Evolutionary conservation across 2,797 vertebrate species (phyloP).

Genomic region (Arrhamphus sclerolepis): DNA sequence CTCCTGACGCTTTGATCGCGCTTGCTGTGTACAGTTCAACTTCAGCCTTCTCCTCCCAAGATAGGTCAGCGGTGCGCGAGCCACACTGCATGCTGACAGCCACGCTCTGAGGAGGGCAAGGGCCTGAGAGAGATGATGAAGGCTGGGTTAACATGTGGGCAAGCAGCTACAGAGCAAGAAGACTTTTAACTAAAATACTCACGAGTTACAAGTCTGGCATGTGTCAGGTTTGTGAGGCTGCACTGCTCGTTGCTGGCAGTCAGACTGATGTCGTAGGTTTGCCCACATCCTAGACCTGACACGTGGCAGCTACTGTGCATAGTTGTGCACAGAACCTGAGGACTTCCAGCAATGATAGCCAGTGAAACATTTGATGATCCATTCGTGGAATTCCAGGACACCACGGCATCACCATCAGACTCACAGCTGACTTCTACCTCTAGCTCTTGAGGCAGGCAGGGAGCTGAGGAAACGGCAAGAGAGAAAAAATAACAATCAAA

Average conservation of each 20-base stretch:
- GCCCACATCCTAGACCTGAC: slow-evolving; percentile 63
- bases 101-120: slow-evolving; percentile 64
- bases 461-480: slow-evolving; percentile 54
- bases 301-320: slow-evolving; percentile 60
- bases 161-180: not conserved
- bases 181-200: slow-evolving; percentile 22
- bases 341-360: slow-evolving; percentile 46
- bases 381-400: slow-evolving; percentile 61
- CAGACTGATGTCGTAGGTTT: slow-evolving; percentile 68
- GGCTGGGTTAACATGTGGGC: not conserved
- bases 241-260: slow-evolving; percentile 61
- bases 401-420: slow-evolving; percentile 49
- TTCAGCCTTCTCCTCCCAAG: slow-evolving; percentile 59
- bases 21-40: slow-evolving; percentile 59
- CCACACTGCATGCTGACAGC: slow-evolving; percentile 59
- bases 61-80: slow-evolving; percentile 46
- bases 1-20: slow-evolving; percentile 46
- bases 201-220: slow-evolving; percentile 63
- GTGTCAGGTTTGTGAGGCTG: slow-evolving; percentile 36
- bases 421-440: slow-evolving; percentile 53
- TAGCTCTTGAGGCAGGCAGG: slow-evolving; percentile 64
- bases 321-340: slow-evolving; percentile 64
- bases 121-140: slow-evolving; percentile 50
- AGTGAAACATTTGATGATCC: slow-evolving; percentile 6
- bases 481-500: too few species aligned